These are phyloP conservation scores for Girardinus metallicus DNA, from an alignment of 2,797 vertebrate genomes.

Conservation along the genomic window DNA sequence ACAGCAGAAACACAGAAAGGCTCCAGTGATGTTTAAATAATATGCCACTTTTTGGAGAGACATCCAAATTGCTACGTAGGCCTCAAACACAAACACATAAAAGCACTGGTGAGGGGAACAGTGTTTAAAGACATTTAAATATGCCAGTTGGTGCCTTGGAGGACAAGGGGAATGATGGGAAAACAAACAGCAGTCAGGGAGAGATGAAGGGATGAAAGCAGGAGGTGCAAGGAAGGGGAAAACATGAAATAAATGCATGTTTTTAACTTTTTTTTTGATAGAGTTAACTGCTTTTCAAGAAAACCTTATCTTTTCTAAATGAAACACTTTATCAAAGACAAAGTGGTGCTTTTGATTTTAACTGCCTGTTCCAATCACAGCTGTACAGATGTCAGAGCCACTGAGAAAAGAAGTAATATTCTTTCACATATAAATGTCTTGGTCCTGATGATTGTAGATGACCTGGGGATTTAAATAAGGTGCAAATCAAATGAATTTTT, in stretches of 20 bases:
- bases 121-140: constrained; percentile 78
- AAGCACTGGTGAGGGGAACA: constrained; percentile 49
- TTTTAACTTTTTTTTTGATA: constrained; percentile 18
- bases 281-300: constrained; percentile 28
- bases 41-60: constrained; percentile 68
- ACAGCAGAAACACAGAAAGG: constrained; percentile 61
- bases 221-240: constrained; percentile 14
- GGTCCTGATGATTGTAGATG: not conserved
- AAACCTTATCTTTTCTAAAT: constrained; percentile 37
- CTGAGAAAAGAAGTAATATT: not conserved
- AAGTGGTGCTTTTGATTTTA: not conserved
- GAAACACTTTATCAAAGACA: constrained; percentile 30
- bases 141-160: constrained; percentile 57
- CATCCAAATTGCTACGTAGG: constrained; percentile 71
- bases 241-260: constrained; percentile 17
- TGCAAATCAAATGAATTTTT: not conserved
- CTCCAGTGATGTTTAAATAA: constrained; percentile 77
- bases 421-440: not conserved
- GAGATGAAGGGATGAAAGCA: constrained; percentile 29
- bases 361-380: not conserved
- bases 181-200: constrained; percentile 13
- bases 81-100: constrained; percentile 73
- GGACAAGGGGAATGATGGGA: constrained; percentile 41
- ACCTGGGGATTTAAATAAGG: not conserved
- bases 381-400: not conserved